Percentiles rank a stretch among this genome's conserved stretches.
phyloP scores from a whole-genome alignment of 2,888 invertebrate species.

The Notodonta dromedarius region DNA sequence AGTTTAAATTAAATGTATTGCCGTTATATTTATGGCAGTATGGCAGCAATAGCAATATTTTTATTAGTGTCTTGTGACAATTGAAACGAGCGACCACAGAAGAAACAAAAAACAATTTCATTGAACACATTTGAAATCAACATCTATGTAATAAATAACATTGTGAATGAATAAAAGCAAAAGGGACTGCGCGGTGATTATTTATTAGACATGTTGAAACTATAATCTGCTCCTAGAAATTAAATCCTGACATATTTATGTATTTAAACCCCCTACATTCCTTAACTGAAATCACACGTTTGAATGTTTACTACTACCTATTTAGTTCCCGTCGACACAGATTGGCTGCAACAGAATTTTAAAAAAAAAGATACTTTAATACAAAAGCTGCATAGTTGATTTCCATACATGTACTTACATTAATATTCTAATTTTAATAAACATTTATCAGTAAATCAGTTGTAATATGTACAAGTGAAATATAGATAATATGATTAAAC shows the following conservation, averaged over 20 bases:
- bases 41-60: too few species aligned
- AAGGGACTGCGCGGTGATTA: background rate
- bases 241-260: constrained; percentile 52
- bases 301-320: background rate
- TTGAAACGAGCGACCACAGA: too few species aligned
- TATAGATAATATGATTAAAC: background rate
- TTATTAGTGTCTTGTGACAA: too few species aligned
- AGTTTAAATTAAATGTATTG: too few species aligned
- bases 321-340: background rate
- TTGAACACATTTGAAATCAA: too few species aligned
- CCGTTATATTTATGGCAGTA: too few species aligned
- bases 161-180: too few species aligned
- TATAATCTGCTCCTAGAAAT: constrained; percentile 30
- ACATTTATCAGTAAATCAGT: background rate
- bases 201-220: background rate
- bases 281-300: background rate
- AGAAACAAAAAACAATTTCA: too few species aligned
- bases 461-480: background rate
- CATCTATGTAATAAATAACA: too few species aligned
- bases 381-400: background rate
- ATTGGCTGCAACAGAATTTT: background rate
- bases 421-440: background rate
- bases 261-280: constrained; percentile 38
- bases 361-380: background rate
- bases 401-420: background rate